phyloP scores from a whole-genome alignment of 2,888 invertebrate species.

The Apamea epomidion region DNA sequence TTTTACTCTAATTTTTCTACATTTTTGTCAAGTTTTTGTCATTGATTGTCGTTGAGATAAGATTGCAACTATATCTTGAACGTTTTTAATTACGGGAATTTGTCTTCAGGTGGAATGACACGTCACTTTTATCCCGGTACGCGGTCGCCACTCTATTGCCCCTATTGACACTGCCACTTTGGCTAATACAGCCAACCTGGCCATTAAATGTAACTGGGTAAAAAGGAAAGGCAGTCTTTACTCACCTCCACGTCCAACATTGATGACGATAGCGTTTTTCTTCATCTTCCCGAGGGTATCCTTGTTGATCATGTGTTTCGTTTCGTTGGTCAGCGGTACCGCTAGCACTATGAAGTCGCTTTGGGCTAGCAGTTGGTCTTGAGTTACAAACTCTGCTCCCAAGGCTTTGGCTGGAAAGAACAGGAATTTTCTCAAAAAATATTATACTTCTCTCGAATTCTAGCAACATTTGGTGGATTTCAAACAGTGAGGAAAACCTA shows the following conservation, averaged over 20 bases:
- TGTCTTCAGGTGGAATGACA: neutral
- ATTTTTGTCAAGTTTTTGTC: neutral
- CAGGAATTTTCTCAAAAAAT: neutral
- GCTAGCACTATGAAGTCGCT: slow-evolving; percentile 97
- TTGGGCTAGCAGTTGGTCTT: slow-evolving; percentile 92
- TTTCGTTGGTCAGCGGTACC: slow-evolving; percentile 95
- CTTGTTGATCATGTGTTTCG: slow-evolving; percentile 94
- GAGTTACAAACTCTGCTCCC: slow-evolving; percentile 92
- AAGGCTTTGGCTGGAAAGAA: slow-evolving; percentile 78
- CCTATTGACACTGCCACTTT: neutral
- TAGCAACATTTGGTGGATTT: neutral
- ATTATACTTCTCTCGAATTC: neutral
- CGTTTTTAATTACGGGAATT: neutral
- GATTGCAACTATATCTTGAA: neutral
- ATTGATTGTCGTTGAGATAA: neutral
- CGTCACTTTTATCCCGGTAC: neutral
- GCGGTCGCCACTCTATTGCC: no score
- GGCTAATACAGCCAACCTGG: neutral
- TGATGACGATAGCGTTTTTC: slow-evolving; percentile 95
- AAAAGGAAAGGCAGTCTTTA: neutral
- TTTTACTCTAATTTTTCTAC: no score
- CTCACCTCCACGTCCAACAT: slow-evolving; percentile 95
- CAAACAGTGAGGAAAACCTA: neutral
- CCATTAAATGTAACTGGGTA: neutral
- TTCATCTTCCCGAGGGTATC: slow-evolving; percentile 96